Base-by-base conservation (phyloP, 2,113 vertebrate genomes). In the Saguinus midas region DNA sequence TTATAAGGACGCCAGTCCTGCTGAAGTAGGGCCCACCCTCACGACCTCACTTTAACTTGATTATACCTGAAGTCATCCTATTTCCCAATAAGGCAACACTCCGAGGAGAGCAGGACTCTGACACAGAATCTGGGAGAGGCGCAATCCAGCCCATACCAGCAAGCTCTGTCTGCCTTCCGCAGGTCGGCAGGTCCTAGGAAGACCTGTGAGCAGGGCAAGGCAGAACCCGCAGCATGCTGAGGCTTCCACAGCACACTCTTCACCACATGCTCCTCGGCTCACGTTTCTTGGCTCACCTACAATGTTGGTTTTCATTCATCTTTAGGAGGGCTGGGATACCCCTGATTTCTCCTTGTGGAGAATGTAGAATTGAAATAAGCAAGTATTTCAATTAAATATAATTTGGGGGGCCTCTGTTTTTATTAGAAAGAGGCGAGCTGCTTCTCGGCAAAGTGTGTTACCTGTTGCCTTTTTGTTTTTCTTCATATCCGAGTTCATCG, bases 11-110 rank as follows among this genome's bases (percentile, higher is more conserved):
- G 9, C 35, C 58, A 8, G 29, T 11, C 18, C 18, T 3, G 0
- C 0, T 0, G 64, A 18, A 11, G 8, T 5, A 6, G 76, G 20
- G 16, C 32, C 52, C 45, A 25, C 37, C 48, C 23, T 16, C 0
- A 43, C 0, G 48, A 40, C 23, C 32, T 90, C 37, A 20, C 13
- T 55, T 17, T 8, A 13, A 25, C 12, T 9, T 61, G 66, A 52
- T 35, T 11, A 18, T 48, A 10, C 1, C 5, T 16, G 3, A 75
- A 43, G 18, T 0, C 35, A 73, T n/a, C 45, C 40, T 40, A 10
- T 20, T 90, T 87, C 16, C 68, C 13, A 40, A 16, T 18, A 4
- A 78, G 40, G 52, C 7, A 45, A 0, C 43, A 17, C 4, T 66
- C 25, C 35, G 72, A 50, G 45, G 45, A 18, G 2, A 11, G 8